phyloP scores from a whole-genome alignment of 2,113 vertebrate species.

The Reinhardtius hippoglossoides region DNA sequence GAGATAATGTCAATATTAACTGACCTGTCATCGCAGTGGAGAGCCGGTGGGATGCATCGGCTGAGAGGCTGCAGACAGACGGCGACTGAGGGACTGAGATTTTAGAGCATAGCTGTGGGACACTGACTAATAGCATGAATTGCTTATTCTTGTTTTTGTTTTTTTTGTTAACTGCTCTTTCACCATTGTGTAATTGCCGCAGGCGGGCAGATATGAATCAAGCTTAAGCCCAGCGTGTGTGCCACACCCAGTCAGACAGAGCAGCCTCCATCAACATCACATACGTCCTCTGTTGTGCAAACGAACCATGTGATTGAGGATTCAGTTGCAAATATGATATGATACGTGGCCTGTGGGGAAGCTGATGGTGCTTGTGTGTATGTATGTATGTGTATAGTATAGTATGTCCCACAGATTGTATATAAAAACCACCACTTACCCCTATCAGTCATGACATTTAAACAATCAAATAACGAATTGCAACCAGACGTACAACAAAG shows the following conservation, averaged over 20 bases:
- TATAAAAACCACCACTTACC: too few relatives aligned
- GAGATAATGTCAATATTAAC: conserved; percentile 80
- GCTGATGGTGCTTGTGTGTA: not conserved
- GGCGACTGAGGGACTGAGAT: conserved; percentile 9
- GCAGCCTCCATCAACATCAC: conserved; percentile 15
- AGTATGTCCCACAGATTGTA: too few relatives aligned
- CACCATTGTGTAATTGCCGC: conserved; percentile 26
- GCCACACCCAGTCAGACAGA: conserved; percentile 22
- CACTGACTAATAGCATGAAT: conserved; percentile 42
- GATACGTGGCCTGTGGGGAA: not conserved
- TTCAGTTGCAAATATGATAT: not conserved
- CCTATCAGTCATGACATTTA: too few relatives aligned
- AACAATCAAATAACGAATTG: too few relatives aligned
- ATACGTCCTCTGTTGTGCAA: not conserved
- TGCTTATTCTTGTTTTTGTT: conserved; percentile 34
- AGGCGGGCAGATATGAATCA: conserved; percentile 45
- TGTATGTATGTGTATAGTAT: not conserved
- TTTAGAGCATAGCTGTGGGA: conserved; percentile 45
- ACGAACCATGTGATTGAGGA: not conserved
- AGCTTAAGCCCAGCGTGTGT: conserved; percentile 7
- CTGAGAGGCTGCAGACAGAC: conserved; percentile 41
- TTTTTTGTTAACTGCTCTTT: conserved; percentile 30
- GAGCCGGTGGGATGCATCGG: conserved; percentile 45
- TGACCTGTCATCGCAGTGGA: conserved; percentile 68
- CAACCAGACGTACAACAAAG: too few relatives aligned